phyloP scores from a whole-genome alignment of 2,797 vertebrate species.

The Discoglossus pictus region DNA sequence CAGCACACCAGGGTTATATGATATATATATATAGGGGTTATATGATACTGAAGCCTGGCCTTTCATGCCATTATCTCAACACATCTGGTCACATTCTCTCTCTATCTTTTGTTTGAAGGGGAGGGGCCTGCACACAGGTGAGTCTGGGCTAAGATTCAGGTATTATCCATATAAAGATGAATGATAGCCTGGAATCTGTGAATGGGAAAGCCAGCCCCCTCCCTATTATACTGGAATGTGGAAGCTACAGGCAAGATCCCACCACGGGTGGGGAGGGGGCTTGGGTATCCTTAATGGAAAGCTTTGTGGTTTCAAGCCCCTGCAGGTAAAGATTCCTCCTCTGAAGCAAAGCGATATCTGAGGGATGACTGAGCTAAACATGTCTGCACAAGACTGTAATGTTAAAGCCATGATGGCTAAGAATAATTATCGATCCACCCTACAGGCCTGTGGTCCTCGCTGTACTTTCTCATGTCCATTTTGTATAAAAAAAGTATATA shows the following conservation, averaged over 20 bases:
- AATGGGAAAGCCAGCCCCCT: not conserved
- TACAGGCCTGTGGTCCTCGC: too few relatives aligned
- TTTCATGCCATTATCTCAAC: constrained; percentile 12
- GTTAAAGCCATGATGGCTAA: not conserved
- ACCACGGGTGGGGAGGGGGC: not conserved
- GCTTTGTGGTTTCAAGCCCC: constrained; percentile 13
- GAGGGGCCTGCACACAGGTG: not conserved
- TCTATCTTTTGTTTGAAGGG: constrained; percentile 3
- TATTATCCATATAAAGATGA: constrained; percentile 2
- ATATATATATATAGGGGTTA: too few relatives aligned
- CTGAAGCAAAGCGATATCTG: constrained; percentile 10
- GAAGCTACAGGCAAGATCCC: constrained; percentile 17
- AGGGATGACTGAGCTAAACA: not conserved
- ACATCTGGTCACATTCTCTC: constrained; percentile 1
- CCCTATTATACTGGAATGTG: not conserved
- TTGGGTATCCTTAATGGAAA: not conserved
- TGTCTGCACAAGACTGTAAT: not conserved
- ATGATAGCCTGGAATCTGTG: constrained; percentile 3
- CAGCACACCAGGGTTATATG: too few relatives aligned
- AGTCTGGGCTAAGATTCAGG: not conserved
- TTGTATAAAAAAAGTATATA: too few relatives aligned
- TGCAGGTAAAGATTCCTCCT: constrained; percentile 18
- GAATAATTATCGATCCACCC: too few relatives aligned
- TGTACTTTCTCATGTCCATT: too few relatives aligned
- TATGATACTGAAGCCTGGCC: not conserved